Percentiles rank a stretch among this genome's conserved stretches.
Evolutionary conservation across 2,888 invertebrate genomes (phyloP).

Genomic region (Aphelenchoides bicaudatus): DNA sequence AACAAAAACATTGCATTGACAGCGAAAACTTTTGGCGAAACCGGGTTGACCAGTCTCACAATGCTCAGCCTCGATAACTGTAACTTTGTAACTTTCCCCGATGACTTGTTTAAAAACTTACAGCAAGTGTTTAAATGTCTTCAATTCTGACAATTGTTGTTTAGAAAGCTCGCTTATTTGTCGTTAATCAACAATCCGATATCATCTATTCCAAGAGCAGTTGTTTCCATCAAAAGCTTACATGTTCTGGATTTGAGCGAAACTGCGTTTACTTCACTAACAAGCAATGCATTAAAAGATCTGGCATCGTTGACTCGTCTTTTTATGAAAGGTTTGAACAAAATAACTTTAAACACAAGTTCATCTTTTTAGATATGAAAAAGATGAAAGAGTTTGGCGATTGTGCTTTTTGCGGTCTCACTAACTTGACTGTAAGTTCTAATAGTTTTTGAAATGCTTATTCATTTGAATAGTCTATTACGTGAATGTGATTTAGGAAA

Average conservation of each 20-base stretch:
- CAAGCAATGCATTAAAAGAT: conserved; percentile 32
- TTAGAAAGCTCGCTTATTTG: conserved; percentile 39
- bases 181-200: conserved; percentile 43
- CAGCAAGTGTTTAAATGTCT: conserved; percentile 27
- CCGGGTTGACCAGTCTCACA: conserved; percentile 40
- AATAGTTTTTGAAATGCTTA: neutral
- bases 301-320: no score
- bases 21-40: conserved; percentile 22
- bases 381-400: conserved; percentile 20
- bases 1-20: conserved; percentile 19
- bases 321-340: no score
- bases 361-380: conserved; percentile 40
- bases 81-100: conserved; percentile 12
- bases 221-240: conserved; percentile 32
- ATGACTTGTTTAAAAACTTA: conserved; percentile 39
- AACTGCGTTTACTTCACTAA: conserved; percentile 39
- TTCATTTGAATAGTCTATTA: no score
- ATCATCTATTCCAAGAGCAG: conserved; percentile 37
- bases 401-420: conserved; percentile 28
- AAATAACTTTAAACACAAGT: conserved; percentile 40
- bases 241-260: conserved; percentile 38
- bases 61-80: conserved; percentile 44
- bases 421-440: conserved; percentile 20
- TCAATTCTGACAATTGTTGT: neutral
- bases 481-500: conserved; percentile 2